Base-by-base conservation (phyloP, 2,113 vertebrate species). In the Chinchilla lanigera region DNA sequence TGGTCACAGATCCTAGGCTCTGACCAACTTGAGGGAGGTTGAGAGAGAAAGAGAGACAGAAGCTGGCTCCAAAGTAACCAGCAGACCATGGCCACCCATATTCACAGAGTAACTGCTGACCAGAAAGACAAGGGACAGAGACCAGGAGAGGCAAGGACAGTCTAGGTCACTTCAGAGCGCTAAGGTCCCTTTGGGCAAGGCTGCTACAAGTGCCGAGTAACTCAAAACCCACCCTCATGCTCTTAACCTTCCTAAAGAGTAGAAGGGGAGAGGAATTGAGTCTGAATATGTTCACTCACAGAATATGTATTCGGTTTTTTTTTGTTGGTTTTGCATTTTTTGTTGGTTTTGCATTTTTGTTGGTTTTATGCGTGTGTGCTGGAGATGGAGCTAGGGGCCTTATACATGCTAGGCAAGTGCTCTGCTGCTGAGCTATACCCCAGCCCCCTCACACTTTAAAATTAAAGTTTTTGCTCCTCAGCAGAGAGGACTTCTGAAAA, bases 401-500 rank as follows among this genome's bases (percentile, higher is more conserved):
- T 35, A 16, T 11, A 16, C 16, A 0, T 35, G 47, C 30, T 17
- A 52, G 75, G 41, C 28, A 44, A 78, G 47, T 30, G 28, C 44
- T 38, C 80, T 52, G 77, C 9, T 35, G 7, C 30, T 17, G 28
- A 52, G 77, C 77, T 52, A 52, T 8, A 52, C 30, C 20, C 11
- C 52, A 58, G 17, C 35, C 54, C 35, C 28, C 63, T 86, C 83
- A 90, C 73, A 50, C 33, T 78, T 75, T 89, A 75, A 78, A 77
- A 38, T 50, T 52, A 30, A 61, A 94, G 52, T 52, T 28, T 86
- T 65, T 80, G 86, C 38, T 94, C 38, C 67, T 71, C 6, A 35
- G 81, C 86, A 96, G 75, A 88, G 47, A 71, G 71, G 38, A 63
- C 47, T 86, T 58, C 91, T 81, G 87, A 89, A 83, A 73, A 91